Conservation (phyloP, 2,888 invertebrate genomes). For the Rhogogaster chlorosoma region DNA sequence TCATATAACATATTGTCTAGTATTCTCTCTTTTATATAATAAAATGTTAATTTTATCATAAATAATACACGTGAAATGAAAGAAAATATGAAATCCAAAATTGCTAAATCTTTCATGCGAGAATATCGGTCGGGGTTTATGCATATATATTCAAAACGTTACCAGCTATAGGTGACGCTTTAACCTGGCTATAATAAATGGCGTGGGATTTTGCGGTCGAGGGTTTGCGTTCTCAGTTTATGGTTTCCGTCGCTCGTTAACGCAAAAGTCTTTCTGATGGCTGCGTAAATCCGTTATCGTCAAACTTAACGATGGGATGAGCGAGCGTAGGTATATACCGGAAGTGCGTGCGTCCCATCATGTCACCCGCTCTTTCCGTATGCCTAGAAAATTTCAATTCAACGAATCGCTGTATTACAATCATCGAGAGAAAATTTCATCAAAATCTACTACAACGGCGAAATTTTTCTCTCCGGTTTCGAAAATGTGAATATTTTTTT, state of each 20-base stretch:
- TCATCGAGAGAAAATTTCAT: neutral
- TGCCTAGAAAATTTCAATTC: neutral
- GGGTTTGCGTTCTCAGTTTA: constrained; percentile 24
- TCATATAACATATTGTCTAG: no score
- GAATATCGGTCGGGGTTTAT: neutral
- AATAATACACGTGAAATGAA: neutral
- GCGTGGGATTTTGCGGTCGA: constrained; percentile 19
- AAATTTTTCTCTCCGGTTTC: neutral
- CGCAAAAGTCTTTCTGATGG: constrained; percentile 31
- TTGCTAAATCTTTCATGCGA: neutral
- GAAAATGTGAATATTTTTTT: no score
- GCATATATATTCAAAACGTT: neutral
- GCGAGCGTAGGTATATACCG: constrained; percentile 8
- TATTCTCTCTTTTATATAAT: no score
- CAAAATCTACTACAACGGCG: neutral
- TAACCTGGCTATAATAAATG: neutral
- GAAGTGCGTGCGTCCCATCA: neutral
- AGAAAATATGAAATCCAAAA: neutral
- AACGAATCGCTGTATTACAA: neutral
- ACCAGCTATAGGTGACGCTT: neutral
- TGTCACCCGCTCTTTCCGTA: neutral
- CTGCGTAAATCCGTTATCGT: constrained; percentile 29
- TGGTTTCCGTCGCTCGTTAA: constrained; percentile 38
- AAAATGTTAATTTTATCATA: no score
- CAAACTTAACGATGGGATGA: constrained; percentile 25